These are phyloP conservation scores for Haemorhous mexicanus DNA, from an alignment of 2,113 vertebrate genomes.

Conservation along the genomic window DNA sequence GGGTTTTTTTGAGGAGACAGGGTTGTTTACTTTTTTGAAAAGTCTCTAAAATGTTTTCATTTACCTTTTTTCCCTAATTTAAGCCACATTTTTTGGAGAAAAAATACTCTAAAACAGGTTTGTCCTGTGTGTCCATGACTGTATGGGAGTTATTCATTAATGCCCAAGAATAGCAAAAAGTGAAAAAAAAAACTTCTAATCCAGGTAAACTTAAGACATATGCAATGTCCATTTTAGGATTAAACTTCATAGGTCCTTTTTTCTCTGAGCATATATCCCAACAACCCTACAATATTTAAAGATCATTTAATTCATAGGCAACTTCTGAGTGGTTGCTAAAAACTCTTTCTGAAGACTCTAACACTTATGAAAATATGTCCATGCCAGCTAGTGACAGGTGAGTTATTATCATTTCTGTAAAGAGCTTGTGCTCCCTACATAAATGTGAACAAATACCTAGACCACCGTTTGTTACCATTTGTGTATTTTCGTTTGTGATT, in stretches of 20 bases:
- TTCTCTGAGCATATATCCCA: accelerated
- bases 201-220: neutral
- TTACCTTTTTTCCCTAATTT: neutral
- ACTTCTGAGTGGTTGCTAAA: neutral
- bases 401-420: neutral
- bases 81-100: neutral
- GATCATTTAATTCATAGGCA: neutral
- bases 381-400: neutral
- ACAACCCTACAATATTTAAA: neutral
- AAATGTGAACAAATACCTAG: neutral
- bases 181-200: neutral
- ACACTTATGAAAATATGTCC: neutral
- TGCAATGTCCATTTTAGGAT: neutral
- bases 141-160: neutral
- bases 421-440: accelerated
- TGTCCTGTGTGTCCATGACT: neutral
- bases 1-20: accelerated
- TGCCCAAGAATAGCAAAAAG: neutral
- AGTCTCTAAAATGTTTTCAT: neutral
- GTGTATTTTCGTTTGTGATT: neutral
- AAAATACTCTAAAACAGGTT: neutral
- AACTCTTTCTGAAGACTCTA: neutral
- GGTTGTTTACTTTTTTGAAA: neutral
- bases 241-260: neutral
- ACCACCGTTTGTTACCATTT: neutral